These are phyloP conservation scores for Butorides virescens DNA, from an alignment of 2,113 vertebrate genomes.

Conservation along the genomic window DNA sequence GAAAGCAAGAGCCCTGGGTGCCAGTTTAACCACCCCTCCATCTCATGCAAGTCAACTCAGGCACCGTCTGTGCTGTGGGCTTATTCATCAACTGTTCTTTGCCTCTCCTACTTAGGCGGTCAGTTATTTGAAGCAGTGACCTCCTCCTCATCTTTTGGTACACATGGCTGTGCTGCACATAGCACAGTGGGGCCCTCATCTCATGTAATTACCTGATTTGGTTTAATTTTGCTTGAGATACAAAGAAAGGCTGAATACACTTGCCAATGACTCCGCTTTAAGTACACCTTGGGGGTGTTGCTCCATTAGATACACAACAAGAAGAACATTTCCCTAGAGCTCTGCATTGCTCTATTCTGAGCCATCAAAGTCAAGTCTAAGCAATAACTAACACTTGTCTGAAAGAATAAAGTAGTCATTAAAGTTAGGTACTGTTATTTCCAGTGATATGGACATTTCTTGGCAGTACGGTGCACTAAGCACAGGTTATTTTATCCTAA, in stretches of 20 bases:
- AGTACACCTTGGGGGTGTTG: neutral
- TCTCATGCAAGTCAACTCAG: neutral
- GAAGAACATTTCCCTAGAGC: neutral
- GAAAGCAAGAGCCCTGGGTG: neutral
- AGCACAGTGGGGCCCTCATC: neutral
- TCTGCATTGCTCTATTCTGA: neutral
- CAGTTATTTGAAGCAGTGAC: neutral
- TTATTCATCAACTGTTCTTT: neutral
- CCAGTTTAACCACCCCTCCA: neutral
- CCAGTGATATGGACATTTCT: neutral
- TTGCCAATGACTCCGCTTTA: neutral
- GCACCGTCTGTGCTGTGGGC: neutral
- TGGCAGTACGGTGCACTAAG: neutral
- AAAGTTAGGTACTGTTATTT: neutral
- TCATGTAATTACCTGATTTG: neutral
- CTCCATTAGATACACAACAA: neutral
- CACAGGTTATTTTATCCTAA: conserved; percentile 10
- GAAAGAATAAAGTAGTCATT: conserved; percentile 7
- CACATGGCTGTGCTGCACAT: rapidly evolving
- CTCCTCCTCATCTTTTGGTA: neutral
- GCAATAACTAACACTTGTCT: conserved; percentile 1
- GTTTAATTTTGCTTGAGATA: neutral
- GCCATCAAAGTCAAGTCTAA: neutral
- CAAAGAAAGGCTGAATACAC: neutral
- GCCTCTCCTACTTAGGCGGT: neutral